These are phyloP conservation scores for Halcyon senegalensis DNA, from an alignment of 2,113 vertebrate species.

Conservation along the genomic window DNA sequence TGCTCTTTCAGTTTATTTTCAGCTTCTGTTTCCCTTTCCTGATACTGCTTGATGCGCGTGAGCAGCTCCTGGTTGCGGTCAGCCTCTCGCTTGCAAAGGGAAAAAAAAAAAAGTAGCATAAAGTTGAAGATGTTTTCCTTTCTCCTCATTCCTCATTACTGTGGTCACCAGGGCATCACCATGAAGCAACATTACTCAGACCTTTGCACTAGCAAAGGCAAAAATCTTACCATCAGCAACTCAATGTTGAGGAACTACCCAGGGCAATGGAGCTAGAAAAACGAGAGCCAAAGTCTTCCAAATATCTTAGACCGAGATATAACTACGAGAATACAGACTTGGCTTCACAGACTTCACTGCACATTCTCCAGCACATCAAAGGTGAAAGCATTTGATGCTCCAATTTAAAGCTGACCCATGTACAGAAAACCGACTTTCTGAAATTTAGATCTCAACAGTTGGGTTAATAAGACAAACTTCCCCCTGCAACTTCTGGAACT, in stretches of 20 bases:
- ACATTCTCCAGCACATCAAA: background rate
- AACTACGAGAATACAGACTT: background rate
- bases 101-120: background rate
- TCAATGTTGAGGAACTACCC: background rate
- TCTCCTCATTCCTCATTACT: background rate
- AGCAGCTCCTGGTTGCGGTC: slow-evolving; percentile 90
- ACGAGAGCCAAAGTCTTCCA: background rate
- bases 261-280: background rate
- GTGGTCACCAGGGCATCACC: background rate
- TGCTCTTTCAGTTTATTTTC: slow-evolving; percentile 83
- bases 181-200: background rate
- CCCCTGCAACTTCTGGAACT: background rate
- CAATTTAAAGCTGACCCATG: background rate
- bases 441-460: background rate
- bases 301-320: background rate
- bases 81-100: slow-evolving; percentile 81
- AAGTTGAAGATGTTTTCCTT: background rate
- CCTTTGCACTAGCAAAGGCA: background rate
- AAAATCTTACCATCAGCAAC: background rate
- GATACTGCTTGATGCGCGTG: slow-evolving; percentile 82
- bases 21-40: slow-evolving; percentile 81
- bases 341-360: background rate
- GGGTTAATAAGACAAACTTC: background rate
- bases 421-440: background rate
- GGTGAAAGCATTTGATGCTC: background rate